phyloP scores from a whole-genome alignment of 2,113 vertebrate species.

The Sorex araneus region DNA sequence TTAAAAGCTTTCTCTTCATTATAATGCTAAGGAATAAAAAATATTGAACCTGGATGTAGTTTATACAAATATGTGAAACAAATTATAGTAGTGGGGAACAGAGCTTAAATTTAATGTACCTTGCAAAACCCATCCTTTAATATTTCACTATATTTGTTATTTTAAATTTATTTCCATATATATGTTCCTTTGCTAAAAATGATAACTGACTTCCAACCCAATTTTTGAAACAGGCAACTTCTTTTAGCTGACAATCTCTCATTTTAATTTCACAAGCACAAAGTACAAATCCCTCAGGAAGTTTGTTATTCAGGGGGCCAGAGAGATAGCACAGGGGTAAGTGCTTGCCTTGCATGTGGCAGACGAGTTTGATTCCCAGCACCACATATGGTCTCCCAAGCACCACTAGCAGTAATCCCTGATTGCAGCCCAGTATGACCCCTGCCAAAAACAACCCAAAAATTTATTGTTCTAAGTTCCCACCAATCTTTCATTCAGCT shows the following conservation, averaged over 20 bases:
- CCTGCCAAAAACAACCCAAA: no score
- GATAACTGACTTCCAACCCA: conserved; percentile 26
- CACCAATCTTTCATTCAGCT: background rate
- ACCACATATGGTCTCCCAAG: no score
- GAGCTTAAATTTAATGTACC: conserved; percentile 23
- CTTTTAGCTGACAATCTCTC: no score
- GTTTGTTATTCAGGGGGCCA: no score
- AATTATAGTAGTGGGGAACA: conserved; percentile 48
- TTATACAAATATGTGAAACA: conserved; percentile 56
- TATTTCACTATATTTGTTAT: conserved; percentile 69
- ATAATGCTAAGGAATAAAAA: conserved; percentile 35
- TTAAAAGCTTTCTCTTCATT: conserved; percentile 48
- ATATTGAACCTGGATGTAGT: conserved; percentile 41
- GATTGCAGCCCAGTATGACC: no score
- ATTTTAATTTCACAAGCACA: conserved; percentile 34
- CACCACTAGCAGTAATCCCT: no score
- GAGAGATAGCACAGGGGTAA: no score
- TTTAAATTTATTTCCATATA: conserved; percentile 38
- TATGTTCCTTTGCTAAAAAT: conserved; percentile 61
- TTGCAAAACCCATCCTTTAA: conserved; percentile 40
- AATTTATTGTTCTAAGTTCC: background rate
- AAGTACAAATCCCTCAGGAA: background rate
- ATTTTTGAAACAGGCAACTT: background rate
- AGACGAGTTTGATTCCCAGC: no score
- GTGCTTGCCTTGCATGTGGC: no score